Percentiles rank a stretch among this genome's conserved stretches.
Conservation (phyloP, 2,797 vertebrate species). For the Uromys caudimaculatus region DNA sequence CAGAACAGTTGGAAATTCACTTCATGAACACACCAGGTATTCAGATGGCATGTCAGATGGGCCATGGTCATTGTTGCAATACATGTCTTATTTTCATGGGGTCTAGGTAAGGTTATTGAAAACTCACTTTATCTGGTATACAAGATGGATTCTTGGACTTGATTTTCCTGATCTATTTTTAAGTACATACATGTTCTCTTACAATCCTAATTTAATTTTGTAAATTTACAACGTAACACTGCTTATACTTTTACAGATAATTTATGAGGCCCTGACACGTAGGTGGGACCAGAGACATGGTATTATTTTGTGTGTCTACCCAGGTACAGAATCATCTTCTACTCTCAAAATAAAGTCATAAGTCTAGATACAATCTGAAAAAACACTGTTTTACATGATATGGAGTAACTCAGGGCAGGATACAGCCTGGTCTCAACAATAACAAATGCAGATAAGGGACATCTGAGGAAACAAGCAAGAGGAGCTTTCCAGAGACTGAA, state of each 20-base stretch:
- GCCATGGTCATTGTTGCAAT: too few relatives aligned
- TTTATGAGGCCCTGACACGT: neutral
- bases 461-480: neutral
- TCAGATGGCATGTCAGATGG: neutral
- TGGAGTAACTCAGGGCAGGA: neutral
- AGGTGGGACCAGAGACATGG: neutral
- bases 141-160: neutral
- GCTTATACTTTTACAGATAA: neutral
- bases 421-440: neutral
- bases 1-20: neutral
- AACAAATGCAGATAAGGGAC: neutral
- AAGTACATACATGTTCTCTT: neutral
- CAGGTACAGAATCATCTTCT: neutral
- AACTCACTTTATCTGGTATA: neutral
- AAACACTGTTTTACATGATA: neutral
- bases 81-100: neutral
- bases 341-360: neutral
- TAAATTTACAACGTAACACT: neutral
- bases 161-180: neutral
- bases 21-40: neutral
- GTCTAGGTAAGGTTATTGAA: neutral
- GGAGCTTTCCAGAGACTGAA: neutral
- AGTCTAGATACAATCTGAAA: too few relatives aligned
- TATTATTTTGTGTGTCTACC: neutral
- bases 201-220: neutral